Percentiles rank a stretch among this genome's conserved stretches.
Conservation (phyloP, 2,797 vertebrate genomes). For the Arvicola amphibius region DNA sequence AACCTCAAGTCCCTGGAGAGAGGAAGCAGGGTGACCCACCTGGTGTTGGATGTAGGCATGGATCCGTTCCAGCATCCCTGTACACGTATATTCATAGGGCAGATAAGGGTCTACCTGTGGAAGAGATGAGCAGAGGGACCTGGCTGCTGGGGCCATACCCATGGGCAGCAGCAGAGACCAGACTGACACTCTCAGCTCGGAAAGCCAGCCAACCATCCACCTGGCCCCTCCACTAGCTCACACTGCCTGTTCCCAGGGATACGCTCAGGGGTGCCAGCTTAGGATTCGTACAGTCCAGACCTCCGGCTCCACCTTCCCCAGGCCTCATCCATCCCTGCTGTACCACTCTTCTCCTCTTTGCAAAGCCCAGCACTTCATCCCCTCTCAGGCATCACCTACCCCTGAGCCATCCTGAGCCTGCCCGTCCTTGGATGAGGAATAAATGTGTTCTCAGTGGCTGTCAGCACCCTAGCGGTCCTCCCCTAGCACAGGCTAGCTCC, state of each 20-base stretch:
- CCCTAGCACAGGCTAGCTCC: no score
- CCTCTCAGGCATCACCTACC: background rate
- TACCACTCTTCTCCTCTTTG: background rate
- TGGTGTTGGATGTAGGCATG: constrained; percentile 97
- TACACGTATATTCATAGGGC: constrained; percentile 96
- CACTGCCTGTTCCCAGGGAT: fast-evolving
- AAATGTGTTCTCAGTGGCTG: background rate
- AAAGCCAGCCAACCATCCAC: fast-evolving
- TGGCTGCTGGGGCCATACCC: background rate
- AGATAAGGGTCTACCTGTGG: constrained; percentile 94
- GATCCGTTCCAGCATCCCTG: constrained; percentile 96
- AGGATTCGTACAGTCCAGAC: background rate
- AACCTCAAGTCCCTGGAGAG: background rate
- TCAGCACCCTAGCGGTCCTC: background rate
- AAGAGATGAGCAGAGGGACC: background rate
- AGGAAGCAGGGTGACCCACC: constrained; percentile 84
- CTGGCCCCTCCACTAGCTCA: background rate
- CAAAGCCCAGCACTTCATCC: background rate
- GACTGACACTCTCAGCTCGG: background rate
- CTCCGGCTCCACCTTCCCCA: no score
- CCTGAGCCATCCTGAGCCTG: background rate
- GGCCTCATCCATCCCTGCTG: background rate
- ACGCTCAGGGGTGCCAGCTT: background rate
- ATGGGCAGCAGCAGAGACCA: fast-evolving
- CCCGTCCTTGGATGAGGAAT: background rate